phyloP scores from a whole-genome alignment of 2,113 vertebrate genomes.

The Laticauda colubrina region DNA sequence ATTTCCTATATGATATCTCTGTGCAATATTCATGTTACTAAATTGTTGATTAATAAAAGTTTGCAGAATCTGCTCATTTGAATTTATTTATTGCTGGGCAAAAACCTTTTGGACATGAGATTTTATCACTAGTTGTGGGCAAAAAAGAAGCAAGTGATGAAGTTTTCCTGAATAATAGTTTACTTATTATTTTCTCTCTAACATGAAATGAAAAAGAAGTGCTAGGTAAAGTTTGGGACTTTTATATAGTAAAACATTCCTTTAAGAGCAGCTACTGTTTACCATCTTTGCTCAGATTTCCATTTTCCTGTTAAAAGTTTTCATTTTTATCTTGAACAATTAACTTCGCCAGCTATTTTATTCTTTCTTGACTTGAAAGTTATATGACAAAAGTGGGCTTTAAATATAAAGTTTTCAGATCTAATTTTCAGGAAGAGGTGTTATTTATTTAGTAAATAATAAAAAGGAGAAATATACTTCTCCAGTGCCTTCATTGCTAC shows the following conservation, averaged over 20 bases:
- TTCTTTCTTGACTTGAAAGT: not conserved
- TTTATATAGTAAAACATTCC: not conserved
- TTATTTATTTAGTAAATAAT: not conserved
- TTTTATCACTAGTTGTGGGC: not conserved
- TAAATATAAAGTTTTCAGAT: not conserved
- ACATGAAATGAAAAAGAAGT: not conserved
- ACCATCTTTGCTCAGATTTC: not conserved
- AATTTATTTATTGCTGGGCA: not conserved
- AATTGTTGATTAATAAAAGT: not conserved
- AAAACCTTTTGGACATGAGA: not conserved
- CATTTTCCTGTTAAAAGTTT: not conserved
- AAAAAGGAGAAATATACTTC: not conserved
- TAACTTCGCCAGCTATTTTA: not conserved
- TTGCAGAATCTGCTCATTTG: not conserved
- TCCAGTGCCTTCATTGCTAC: not conserved
- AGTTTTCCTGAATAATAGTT: not conserved
- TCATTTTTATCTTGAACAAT: not conserved
- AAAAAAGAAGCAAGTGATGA: not conserved
- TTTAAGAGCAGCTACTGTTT: not conserved
- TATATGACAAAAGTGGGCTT: not conserved
- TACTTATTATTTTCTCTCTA: not conserved
- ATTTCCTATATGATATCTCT: not conserved
- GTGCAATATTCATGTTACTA: not conserved
- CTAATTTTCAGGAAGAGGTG: not conserved
- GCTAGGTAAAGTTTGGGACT: not conserved